Conservation (phyloP, 2,797 vertebrate genomes). For the Enteromius paludinosus region DNA sequence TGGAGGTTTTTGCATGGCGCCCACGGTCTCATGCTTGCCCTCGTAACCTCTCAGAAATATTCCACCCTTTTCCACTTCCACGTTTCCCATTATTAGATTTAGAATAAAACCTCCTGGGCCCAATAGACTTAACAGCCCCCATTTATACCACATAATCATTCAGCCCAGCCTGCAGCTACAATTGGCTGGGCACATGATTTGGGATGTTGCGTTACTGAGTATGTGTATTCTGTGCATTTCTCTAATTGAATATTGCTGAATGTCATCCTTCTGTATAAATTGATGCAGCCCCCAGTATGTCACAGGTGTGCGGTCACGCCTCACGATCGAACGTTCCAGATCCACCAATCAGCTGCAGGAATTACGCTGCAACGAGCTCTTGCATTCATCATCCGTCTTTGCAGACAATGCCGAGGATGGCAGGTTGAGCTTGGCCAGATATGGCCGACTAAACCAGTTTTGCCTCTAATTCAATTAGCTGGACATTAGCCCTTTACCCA, state of each 20-base stretch:
- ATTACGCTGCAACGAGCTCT: conserved; percentile 31
- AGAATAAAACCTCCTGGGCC: conserved; percentile 75
- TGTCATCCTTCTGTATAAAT: conserved; percentile 41
- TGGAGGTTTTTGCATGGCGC: conserved; percentile 30
- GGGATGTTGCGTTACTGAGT: conserved; percentile 67
- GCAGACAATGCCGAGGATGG: conserved; percentile 48
- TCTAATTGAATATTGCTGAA: conserved; percentile 39
- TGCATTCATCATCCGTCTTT: conserved; percentile 39
- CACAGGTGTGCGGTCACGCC: conserved; percentile 39
- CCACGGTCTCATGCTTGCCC: conserved; percentile 25
- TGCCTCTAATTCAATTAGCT: conserved; percentile 89
- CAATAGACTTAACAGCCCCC: conserved; percentile 76
- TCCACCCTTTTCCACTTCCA: conserved; percentile 36
- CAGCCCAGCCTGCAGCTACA: conserved; percentile 45
- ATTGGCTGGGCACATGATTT: conserved; percentile 65
- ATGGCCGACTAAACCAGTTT: conserved; percentile 56
- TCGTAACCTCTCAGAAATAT: conserved; percentile 37
- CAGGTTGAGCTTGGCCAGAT: conserved; percentile 47
- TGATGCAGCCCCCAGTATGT: conserved; percentile 35
- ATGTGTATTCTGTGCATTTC: conserved; percentile 65
- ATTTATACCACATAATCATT: conserved; percentile 75
- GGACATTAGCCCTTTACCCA: conserved; percentile 89
- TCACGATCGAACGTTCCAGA: conserved; percentile 15
- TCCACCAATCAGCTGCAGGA: conserved; percentile 31
- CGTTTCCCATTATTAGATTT: conserved; percentile 78